Conservation (phyloP, 2,888 invertebrate genomes). For the Ophioninae sp. region DNA sequence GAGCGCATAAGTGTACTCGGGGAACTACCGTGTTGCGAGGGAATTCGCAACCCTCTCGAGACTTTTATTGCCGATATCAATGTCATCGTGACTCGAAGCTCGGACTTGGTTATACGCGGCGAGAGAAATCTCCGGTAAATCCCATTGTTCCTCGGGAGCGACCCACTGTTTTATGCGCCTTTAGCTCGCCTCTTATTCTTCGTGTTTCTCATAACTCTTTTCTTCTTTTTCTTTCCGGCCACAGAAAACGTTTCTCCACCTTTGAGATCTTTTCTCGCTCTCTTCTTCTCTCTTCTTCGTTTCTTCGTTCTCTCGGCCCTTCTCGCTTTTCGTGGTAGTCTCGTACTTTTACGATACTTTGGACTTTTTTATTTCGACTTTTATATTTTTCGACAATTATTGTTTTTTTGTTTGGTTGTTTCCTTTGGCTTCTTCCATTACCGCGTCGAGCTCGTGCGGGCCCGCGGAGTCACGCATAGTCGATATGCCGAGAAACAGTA, state of each 20-base stretch:
- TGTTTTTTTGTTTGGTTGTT: neutral
- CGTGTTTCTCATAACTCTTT: slow-evolving; percentile 23
- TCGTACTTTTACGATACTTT: slow-evolving; percentile 74
- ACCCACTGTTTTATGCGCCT: slow-evolving; percentile 38
- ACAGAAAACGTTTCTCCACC: slow-evolving; percentile 25
- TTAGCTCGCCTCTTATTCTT: slow-evolving; percentile 25
- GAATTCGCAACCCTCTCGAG: slow-evolving; percentile 46
- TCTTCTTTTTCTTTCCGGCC: slow-evolving; percentile 29
- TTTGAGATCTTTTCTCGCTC: slow-evolving; percentile 20
- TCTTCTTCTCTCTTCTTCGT: slow-evolving; percentile 1
- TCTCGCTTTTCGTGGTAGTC: slow-evolving; percentile 68
- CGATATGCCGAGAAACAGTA: slow-evolving; percentile 13
- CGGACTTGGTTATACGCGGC: slow-evolving; percentile 4
- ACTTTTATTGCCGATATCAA: slow-evolving; percentile 64
- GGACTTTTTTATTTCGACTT: slow-evolving; percentile 67
- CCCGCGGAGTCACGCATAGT: slow-evolving; percentile 2
- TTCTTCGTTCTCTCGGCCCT: slow-evolving; percentile 20
- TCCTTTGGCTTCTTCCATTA: neutral
- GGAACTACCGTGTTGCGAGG: slow-evolving; percentile 51
- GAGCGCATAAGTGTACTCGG: neutral
- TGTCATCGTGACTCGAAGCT: slow-evolving; percentile 59
- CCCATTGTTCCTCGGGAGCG: slow-evolving; percentile 58
- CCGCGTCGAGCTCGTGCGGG: slow-evolving; percentile 21
- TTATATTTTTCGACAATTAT: slow-evolving; percentile 9
- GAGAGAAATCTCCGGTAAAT: slow-evolving; percentile 55